A percentile compares a stretch with the other conserved stretches of the same genome.
These are phyloP conservation scores for Corydoras sp. DNA, from an alignment of 2,113 vertebrate genomes.

Conservation along the genomic window DNA sequence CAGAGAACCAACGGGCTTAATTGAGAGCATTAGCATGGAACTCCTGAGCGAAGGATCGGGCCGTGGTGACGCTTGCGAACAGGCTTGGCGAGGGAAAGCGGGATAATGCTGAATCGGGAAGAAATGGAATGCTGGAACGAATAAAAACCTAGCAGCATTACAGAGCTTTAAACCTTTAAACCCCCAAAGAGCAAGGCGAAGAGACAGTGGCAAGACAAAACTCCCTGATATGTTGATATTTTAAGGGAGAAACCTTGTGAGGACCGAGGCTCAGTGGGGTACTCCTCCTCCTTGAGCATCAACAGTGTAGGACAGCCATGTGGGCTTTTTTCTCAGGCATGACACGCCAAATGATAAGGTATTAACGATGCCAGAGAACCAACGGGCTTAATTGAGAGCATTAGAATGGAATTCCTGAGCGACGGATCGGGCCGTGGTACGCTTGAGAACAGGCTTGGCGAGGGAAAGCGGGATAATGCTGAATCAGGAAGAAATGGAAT, in stretches of 20 bases:
- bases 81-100: neutral
- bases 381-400: conserved; percentile 36
- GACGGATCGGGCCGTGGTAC: neutral
- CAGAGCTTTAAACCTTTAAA: no score
- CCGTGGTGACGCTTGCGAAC: neutral
- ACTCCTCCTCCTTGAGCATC: no score
- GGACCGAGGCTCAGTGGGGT: no score
- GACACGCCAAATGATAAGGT: conserved; percentile 47
- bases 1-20: conserved; percentile 24
- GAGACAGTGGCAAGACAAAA: no score
- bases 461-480: no score
- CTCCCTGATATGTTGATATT: no score
- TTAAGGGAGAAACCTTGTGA: no score
- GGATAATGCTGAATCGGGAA: no score
- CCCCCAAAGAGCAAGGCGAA: no score
- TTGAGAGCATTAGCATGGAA: conserved; percentile 33
- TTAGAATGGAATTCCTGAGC: conserved; percentile 23
- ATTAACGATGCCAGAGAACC: conserved; percentile 51
- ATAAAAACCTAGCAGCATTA: no score
- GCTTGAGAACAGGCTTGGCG: neutral
- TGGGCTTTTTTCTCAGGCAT: no score
- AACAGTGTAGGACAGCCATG: no score
- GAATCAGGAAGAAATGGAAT: neutral
- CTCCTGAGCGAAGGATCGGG: conserved; percentile 2
- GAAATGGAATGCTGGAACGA: neutral